These are phyloP conservation scores for Hedychridium roseum DNA, from an alignment of 2,888 invertebrate species.

Conservation along the genomic window DNA sequence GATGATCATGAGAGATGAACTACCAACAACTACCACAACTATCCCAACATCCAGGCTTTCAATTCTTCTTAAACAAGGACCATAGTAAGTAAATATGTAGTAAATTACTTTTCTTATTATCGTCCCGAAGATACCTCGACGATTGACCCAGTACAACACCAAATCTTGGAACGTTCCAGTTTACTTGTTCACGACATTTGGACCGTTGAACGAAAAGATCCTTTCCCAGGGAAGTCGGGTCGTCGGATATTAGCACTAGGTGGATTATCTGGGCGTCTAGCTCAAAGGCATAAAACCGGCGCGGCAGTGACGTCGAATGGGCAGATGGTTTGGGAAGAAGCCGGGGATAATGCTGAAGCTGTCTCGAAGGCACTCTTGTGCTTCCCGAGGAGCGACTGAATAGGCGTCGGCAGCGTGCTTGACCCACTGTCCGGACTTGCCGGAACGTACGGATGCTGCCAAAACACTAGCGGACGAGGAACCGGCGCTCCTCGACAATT, in stretches of 20 bases:
- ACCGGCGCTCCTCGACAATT: constrained; percentile 2
- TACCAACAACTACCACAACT: not conserved
- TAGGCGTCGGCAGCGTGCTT: constrained; percentile 8
- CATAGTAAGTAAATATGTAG: not conserved
- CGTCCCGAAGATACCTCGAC: not conserved
- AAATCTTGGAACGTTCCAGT: too few species aligned
- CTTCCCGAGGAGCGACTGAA: constrained; percentile 8
- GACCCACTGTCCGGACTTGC: constrained; percentile 5
- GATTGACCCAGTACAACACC: not conserved
- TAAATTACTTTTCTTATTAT: not conserved
- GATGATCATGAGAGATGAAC: not conserved
- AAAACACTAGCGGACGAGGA: constrained; percentile 16
- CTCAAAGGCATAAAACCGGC: not conserved
- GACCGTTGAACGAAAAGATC: too few species aligned
- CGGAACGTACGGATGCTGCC: constrained; percentile 13
- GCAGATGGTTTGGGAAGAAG: not conserved
- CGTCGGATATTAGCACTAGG: too few species aligned
- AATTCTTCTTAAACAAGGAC: not conserved
- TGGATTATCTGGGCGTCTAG: too few species aligned
- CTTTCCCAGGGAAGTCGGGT: too few species aligned
- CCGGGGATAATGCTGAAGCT: not conserved
- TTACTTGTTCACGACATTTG: too few species aligned
- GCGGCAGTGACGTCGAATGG: not conserved
- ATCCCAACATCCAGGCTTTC: not conserved
- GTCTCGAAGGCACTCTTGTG: constrained; percentile 2